These are phyloP conservation scores for Gymnodraco acuticeps DNA, from an alignment of 2,797 vertebrate genomes.

Conservation along the genomic window DNA sequence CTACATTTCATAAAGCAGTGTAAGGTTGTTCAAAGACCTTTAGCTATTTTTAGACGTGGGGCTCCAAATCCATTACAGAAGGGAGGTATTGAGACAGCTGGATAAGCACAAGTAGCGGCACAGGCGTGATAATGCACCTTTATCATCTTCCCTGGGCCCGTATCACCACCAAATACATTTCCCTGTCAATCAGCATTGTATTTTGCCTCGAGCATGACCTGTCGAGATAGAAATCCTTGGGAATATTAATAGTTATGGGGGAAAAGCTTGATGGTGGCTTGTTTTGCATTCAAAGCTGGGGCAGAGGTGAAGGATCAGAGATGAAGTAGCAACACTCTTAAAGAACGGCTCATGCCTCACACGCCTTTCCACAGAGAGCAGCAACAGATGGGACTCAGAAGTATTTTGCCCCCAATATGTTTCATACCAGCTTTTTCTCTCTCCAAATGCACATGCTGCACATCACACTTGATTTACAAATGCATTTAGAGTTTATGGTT, in stretches of 20 bases:
- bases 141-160: conserved; percentile 64
- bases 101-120: conserved; percentile 76
- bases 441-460: conserved; percentile 76
- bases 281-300: conserved; percentile 70
- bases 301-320: conserved; percentile 57
- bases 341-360: conserved; percentile 63
- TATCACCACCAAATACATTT: conserved; percentile 67
- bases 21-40: conserved; percentile 73
- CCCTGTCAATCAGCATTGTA: conserved; percentile 61
- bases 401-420: conserved; percentile 73
- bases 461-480: conserved; percentile 82
- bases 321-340: conserved; percentile 63
- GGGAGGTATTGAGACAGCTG: conserved; percentile 73
- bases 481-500: conserved; percentile 72
- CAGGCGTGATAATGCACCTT: conserved; percentile 74
- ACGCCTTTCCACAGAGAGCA: conserved; percentile 54
- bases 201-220: conserved; percentile 61
- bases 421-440: conserved; percentile 67
- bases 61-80: conserved; percentile 78
- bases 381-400: conserved; percentile 76
- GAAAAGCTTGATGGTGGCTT: conserved; percentile 47
- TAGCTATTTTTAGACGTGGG: conserved; percentile 79
- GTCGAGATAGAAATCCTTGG: conserved; percentile 55
- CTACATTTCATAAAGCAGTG: conserved; percentile 68
- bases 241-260: conserved; percentile 64